Percentiles rank a stretch among this genome's conserved stretches.
Evolutionary conservation across 1,140 invertebrate species (phyloP).

Genomic region (Cheumatopsyche charites): DNA sequence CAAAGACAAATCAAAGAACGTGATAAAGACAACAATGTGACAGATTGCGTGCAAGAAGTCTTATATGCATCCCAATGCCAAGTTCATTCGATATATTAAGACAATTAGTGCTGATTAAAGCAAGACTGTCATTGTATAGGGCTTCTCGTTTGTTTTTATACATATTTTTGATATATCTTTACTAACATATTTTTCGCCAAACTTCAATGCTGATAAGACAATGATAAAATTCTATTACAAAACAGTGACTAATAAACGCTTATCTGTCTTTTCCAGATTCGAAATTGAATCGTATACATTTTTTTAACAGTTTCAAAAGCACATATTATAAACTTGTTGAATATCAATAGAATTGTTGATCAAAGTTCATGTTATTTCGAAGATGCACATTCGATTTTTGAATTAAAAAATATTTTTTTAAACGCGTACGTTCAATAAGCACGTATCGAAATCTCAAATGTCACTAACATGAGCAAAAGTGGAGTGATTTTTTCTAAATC

Average conservation of each 20-base stretch:
- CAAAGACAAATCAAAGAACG: not conserved
- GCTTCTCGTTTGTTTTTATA: conserved; percentile 24
- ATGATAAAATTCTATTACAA: not conserved
- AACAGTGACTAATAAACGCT: not conserved
- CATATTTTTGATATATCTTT: not conserved
- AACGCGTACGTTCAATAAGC: too few species aligned
- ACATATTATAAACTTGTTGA: too few species aligned
- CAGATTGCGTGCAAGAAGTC: not conserved
- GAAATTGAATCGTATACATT: too few species aligned
- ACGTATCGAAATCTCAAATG: not conserved
- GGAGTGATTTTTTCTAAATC: not conserved
- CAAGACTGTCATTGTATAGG: not conserved
- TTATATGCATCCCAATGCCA: conserved; percentile 22
- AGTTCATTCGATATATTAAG: conserved; percentile 33
- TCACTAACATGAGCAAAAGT: not conserved
- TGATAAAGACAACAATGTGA: not conserved
- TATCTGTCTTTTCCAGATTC: too few species aligned
- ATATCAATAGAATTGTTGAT: too few species aligned
- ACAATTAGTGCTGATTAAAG: conserved; percentile 30
- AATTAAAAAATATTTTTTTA: too few species aligned
- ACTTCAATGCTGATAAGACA: not conserved
- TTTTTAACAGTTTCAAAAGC: too few species aligned
- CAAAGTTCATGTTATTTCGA: too few species aligned
- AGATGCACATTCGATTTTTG: too few species aligned
- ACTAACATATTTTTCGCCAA: not conserved